phyloP scores from a whole-genome alignment of 2,113 vertebrate genomes.

The Archocentrus centrarchus region DNA sequence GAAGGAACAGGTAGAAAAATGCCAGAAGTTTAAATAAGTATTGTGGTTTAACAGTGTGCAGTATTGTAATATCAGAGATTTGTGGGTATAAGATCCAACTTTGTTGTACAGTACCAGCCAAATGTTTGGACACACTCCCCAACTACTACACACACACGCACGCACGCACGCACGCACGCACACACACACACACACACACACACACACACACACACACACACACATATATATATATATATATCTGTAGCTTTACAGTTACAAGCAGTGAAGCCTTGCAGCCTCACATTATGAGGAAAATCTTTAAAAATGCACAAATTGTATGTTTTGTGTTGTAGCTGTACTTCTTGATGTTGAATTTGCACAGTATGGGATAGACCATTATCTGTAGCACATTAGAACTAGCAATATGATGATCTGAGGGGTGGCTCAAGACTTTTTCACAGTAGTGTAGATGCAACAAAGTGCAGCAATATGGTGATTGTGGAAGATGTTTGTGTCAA shows the following conservation, averaged over 20 bases:
- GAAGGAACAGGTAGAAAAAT: background rate
- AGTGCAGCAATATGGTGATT: background rate
- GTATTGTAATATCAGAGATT: background rate
- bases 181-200: no score
- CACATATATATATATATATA: no score
- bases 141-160: no score
- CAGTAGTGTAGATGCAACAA: background rate
- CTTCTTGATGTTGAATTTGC: slow-evolving; percentile 5
- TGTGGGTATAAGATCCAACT: background rate
- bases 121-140: no score
- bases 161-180: no score
- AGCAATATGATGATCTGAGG: background rate
- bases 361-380: background rate
- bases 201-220: no score
- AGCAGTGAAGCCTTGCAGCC: slow-evolving; percentile 21
- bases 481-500: background rate
- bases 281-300: slow-evolving; percentile 7
- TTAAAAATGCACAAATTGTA: slow-evolving; percentile 20
- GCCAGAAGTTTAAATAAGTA: slow-evolving; percentile 52
- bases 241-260: background rate
- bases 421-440: background rate
- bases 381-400: background rate
- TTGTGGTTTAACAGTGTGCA: background rate
- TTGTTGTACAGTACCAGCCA: no score
- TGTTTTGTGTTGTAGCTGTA: slow-evolving; percentile 4